A percentile compares a stretch with the other conserved stretches of the same genome.
These are phyloP conservation scores for Scolopax bukidnonensis DNA, from an alignment of 2,797 vertebrate genomes.

Conservation along the genomic window DNA sequence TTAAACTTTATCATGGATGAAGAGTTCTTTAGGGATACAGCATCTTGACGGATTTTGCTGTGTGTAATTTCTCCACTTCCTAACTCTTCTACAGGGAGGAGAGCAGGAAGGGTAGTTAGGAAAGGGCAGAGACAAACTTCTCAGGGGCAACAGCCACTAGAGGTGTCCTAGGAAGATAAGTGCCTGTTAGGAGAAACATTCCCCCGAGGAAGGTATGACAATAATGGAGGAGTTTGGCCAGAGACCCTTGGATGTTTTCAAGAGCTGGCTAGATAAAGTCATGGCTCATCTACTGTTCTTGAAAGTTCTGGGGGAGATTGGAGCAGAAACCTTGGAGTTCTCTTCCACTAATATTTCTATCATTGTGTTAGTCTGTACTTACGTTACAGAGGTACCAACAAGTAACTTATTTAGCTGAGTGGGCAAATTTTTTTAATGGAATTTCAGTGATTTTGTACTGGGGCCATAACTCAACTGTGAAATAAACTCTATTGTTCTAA, in stretches of 20 bases:
- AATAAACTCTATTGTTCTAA: not conserved
- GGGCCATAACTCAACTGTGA: not conserved
- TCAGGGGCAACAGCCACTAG: not conserved
- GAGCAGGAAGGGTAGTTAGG: not conserved
- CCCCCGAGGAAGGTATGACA: not conserved
- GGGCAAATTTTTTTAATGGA: not conserved
- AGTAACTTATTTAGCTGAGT: not conserved
- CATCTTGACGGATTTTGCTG: not conserved
- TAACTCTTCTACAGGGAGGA: not conserved
- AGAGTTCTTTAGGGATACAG: not conserved
- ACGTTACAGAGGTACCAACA: not conserved
- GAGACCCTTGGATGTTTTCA: not conserved
- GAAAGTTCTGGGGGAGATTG: not conserved
- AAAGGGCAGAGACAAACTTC: not conserved
- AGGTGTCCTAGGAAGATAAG: not conserved
- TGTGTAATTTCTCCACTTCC: not conserved
- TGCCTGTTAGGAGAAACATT: not conserved
- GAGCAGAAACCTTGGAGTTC: not conserved
- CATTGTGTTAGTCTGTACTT: not conserved
- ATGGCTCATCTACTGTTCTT: not conserved
- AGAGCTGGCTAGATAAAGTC: not conserved
- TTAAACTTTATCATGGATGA: not conserved
- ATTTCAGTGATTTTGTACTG: not conserved
- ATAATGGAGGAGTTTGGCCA: not conserved
- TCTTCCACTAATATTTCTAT: not conserved